Evolutionary conservation across 2,797 vertebrate species (phyloP), one percentile per base, ranked within the genome.

Genomic region (Hozukius guyotensis): DNA sequence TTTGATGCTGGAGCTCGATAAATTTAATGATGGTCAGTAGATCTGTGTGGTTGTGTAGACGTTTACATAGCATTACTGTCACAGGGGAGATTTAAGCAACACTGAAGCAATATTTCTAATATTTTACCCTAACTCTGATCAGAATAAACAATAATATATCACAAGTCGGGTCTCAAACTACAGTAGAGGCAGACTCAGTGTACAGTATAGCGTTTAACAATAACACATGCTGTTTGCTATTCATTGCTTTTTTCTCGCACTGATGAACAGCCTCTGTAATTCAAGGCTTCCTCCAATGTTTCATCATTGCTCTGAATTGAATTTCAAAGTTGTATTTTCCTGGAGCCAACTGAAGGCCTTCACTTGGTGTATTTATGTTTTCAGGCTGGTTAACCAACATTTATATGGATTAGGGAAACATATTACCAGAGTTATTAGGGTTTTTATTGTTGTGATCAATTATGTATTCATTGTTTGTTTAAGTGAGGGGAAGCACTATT

Each of bases 1-100:
- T 84, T 76, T 84, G 75, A 86, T 78, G 77, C 38, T 59, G 69
- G 61, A 62, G 65, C 72, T 69, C 1, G 11, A 77, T 85, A 66
- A 36, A 55, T 72, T n/a, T 70, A 82, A 82, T 67, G 55, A 25
- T 69, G 79, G 66, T 77, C 68, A 81, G 76, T 68, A 69, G 72
- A 49, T 78, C 24, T 64, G 31, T 62, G 5, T 73, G 60, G 34
- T 74, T 78, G 32, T 81, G n/a, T 27, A 25, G 63, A 63, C 1
- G 31, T 78, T 66, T 59, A 46, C 55, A 72, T 56, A 36, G 12
- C n/a, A 24, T 57, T 18, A 34, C 27, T 67, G 61, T 67, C 75
- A 56, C 24, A 9, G 20, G 55, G 56, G 84, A 87, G 68, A 61
- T 82, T 62, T 57, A 34, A 78, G 68, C 60, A 57, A 65, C 67